These are phyloP conservation scores for Enteromius radiatus DNA, from an alignment of 2,797 vertebrate genomes.

Conservation along the genomic window DNA sequence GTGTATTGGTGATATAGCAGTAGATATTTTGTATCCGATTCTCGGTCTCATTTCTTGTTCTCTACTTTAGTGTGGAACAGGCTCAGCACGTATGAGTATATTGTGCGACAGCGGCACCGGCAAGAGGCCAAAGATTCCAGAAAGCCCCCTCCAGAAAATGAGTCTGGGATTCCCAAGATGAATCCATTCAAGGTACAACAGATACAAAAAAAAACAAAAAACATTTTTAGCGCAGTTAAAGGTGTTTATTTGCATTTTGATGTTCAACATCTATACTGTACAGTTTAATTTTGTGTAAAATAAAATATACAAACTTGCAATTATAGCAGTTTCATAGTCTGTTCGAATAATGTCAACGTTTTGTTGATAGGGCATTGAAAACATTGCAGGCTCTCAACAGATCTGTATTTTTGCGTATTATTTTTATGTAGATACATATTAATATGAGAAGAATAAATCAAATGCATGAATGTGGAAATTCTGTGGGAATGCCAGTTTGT, in stretches of 20 bases:
- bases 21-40: not conserved
- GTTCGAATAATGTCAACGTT: not conserved
- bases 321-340: not conserved
- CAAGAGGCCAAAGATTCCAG: conserved; percentile 76
- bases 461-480: not conserved
- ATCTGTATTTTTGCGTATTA: not conserved
- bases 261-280: not conserved
- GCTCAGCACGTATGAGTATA: conserved; percentile 94
- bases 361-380: not conserved
- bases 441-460: not conserved
- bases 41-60: conserved; percentile 7
- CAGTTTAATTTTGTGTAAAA: not conserved
- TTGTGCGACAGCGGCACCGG: conserved; percentile 89
- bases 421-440: not conserved
- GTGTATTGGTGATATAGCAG: not conserved
- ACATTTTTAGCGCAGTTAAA: not conserved
- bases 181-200: conserved; percentile 71
- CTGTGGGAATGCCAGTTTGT: not conserved
- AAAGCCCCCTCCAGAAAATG: conserved; percentile 65
- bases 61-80: conserved; percentile 85
- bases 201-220: not conserved
- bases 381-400: not conserved
- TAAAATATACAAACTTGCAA: not conserved
- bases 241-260: not conserved
- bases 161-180: conserved; percentile 56